Evolutionary conservation across 2,888 invertebrate species (phyloP).

Genomic region (Drosophila monieri): DNA sequence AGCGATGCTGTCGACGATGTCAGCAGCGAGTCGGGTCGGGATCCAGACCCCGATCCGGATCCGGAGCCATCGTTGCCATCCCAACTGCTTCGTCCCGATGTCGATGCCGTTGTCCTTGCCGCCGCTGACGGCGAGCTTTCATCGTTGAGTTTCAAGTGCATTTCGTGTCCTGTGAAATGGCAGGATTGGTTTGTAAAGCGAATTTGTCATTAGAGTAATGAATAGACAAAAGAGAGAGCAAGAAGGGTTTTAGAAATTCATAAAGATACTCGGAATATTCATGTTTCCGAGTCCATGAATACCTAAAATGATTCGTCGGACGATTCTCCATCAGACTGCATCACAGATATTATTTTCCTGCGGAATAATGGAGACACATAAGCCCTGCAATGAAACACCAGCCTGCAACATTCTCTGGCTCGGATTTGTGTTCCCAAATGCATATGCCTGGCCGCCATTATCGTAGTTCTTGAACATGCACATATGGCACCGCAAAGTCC

Average conservation of each 20-base stretch:
- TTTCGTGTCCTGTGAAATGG: slow-evolving; percentile 10
- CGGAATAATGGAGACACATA: neutral
- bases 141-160: slow-evolving; percentile 21
- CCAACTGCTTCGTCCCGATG: slow-evolving; percentile 29
- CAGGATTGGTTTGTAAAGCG: neutral
- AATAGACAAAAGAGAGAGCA: neutral
- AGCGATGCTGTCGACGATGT: slow-evolving; percentile 63
- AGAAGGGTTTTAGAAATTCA: no score
- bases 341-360: neutral
- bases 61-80: slow-evolving; percentile 16
- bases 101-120: slow-evolving; percentile 10
- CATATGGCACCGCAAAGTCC: slow-evolving; percentile 1
- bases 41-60: slow-evolving; percentile 18
- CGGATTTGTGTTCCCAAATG: neutral
- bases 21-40: slow-evolving; percentile 31
- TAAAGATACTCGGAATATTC: neutral
- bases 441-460: neutral
- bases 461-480: neutral
- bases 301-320: no score
- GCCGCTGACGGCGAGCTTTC: slow-evolving; percentile 21
- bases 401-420: neutral
- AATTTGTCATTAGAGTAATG: neutral
- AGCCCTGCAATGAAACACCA: neutral
- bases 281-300: neutral
- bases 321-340: neutral